Percentiles rank a stretch among this genome's conserved stretches.
Conservation (phyloP, 2,888 invertebrate species). For the Eristalis intricaria region DNA sequence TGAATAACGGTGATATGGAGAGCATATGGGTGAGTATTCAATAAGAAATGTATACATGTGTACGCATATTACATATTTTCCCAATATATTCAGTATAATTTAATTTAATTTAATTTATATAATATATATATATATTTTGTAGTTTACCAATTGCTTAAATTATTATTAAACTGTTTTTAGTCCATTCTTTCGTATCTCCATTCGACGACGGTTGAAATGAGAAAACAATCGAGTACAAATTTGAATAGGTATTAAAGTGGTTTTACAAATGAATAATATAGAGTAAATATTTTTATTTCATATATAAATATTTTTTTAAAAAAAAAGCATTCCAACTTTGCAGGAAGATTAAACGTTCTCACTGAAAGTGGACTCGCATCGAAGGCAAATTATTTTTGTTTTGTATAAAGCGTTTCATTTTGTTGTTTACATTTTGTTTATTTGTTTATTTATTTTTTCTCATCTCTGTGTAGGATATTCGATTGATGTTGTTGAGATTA, state of each 20-base stretch:
- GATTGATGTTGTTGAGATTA: background rate
- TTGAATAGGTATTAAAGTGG: conserved; percentile 11
- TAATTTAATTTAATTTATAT: conserved; percentile 18
- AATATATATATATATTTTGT: conserved; percentile 18
- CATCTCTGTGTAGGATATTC: conserved; percentile 8
- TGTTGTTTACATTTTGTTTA: conserved; percentile 3
- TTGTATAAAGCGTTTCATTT: conserved; percentile 54
- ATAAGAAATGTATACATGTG: conserved; percentile 39
- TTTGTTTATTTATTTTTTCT: conserved; percentile 3
- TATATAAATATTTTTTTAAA: conserved; percentile 29
- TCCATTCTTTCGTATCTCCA: conserved; percentile 49
- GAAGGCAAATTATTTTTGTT: conserved; percentile 64
- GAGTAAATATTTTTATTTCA: conserved; percentile 26
- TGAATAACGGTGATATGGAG: conserved; percentile 61
- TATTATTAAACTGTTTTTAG: conserved; percentile 22
- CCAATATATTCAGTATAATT: conserved; percentile 51
- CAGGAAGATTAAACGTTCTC: conserved; percentile 13
- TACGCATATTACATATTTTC: conserved; percentile 35
- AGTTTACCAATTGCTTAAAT: conserved; percentile 42
- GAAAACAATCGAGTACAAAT: conserved; percentile 27
- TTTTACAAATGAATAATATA: conserved; percentile 47
- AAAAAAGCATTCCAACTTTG: conserved; percentile 53
- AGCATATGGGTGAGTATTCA: conserved; percentile 57
- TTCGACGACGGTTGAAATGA: conserved; percentile 40
- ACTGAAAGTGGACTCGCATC: conserved; percentile 47